These are phyloP conservation scores for Silurus glanis DNA, from an alignment of 2,113 vertebrate species.

Conservation along the genomic window DNA sequence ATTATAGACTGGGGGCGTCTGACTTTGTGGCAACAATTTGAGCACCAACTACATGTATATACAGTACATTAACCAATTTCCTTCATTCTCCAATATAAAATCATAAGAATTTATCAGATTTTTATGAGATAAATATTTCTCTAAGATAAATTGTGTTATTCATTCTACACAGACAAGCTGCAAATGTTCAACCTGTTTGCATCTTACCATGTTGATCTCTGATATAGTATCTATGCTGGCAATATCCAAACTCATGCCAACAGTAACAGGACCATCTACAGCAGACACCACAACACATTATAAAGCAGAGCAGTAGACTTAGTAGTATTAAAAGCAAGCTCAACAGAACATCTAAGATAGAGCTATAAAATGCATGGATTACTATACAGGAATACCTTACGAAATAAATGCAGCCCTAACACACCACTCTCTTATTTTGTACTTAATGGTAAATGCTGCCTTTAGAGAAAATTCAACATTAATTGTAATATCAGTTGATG, in stretches of 20 bases:
- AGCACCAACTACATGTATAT: neutral
- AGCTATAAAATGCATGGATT: constrained; percentile 30
- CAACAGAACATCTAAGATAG: constrained; percentile 5
- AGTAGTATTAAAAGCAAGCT: neutral
- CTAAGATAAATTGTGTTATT: neutral
- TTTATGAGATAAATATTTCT: neutral
- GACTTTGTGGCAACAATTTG: neutral
- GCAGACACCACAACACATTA: constrained; percentile 25
- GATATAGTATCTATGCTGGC: constrained; percentile 93
- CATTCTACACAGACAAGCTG: neutral
- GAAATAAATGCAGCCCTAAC: constrained; percentile 2
- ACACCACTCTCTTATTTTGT: constrained; percentile 6
- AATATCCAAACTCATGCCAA: constrained; percentile 91
- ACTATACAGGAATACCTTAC: constrained; percentile 21
- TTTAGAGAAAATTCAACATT: constrained; percentile 33
- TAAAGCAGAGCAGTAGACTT: constrained; percentile 24
- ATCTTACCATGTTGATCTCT: constrained; percentile 89
- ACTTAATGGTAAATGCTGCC: neutral
- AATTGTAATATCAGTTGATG: constrained; percentile 17
- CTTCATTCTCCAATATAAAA: too few relatives aligned
- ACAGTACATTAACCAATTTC: neutral
- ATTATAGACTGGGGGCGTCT: neutral
- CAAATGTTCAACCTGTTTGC: neutral
- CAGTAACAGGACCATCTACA: constrained; percentile 84
- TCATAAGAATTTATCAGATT: too few relatives aligned